These are phyloP conservation scores for Dysmachus trigonus DNA, from an alignment of 2,888 invertebrate species.

Conservation along the genomic window DNA sequence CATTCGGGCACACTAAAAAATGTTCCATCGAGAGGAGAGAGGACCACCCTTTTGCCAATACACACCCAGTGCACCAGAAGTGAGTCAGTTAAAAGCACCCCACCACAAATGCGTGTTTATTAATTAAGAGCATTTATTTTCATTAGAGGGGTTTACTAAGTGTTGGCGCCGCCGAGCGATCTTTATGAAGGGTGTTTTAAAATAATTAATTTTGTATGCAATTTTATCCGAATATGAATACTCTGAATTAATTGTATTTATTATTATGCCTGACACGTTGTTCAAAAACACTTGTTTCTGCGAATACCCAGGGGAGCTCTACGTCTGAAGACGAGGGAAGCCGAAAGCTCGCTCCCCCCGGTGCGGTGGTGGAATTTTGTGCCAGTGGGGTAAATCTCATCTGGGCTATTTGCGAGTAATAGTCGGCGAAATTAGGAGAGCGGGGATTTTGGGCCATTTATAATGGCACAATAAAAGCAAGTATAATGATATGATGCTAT, in stretches of 20 bases:
- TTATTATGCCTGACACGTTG: slow-evolving; percentile 53
- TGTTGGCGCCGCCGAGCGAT: slow-evolving; percentile 28
- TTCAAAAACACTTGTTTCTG: slow-evolving; percentile 51
- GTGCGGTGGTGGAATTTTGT: neutral
- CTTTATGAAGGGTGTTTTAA: slow-evolving; percentile 49
- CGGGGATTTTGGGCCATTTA: neutral
- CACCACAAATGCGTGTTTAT: slow-evolving; percentile 63
- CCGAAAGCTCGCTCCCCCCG: neutral
- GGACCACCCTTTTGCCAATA: slow-evolving; percentile 14
- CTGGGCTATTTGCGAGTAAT: slow-evolving; percentile 31
- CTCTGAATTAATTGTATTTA: slow-evolving; percentile 53
- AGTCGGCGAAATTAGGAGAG: neutral
- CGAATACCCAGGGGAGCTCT: slow-evolving; percentile 42
- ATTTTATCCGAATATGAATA: slow-evolving; percentile 48
- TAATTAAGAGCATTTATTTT: slow-evolving; percentile 65
- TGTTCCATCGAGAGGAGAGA: neutral
- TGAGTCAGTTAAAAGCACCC: slow-evolving; percentile 54
- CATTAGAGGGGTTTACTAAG: slow-evolving; percentile 62
- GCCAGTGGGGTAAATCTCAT: slow-evolving; percentile 36
- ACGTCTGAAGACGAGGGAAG: neutral
- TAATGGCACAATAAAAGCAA: slow-evolving; percentile 25
- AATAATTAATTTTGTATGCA: slow-evolving; percentile 50
- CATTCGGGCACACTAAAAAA: neutral
- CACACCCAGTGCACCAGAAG: slow-evolving; percentile 48
- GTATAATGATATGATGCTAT: slow-evolving; percentile 4